Base-by-base conservation (phyloP, 2,888 invertebrate species). In the Omphaloscelis lunosa region DNA sequence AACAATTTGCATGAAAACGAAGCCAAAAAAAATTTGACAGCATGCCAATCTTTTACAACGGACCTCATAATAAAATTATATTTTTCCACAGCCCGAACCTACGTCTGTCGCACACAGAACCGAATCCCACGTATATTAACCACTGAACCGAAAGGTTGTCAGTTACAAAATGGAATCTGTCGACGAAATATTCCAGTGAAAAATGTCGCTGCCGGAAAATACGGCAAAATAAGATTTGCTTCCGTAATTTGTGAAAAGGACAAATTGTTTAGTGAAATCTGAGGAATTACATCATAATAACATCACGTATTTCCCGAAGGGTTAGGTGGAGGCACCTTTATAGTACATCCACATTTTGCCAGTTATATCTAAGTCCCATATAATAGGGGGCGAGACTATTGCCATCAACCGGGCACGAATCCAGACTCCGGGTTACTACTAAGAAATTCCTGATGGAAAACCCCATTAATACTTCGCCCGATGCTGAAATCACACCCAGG, bases 101-200 rank as follows among this genome's bases (percentile, higher is more conserved):
- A 75, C 83, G 72, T 78, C 85, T 85, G 91, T 90, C 91, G 84
- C 8, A 17, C 27, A 79, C 89, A 90, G 85, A 56, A 61, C 53
- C 76, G 29, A 74, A 86, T 85, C 93, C 93, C 90, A 93, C 93
- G 92, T 90, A 91, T 89, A 92, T 92, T 85, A 91, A 91, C 89
- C 84, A 86, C 74, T 87, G 90, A 87, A 84, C 90, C 92, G 90
- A 86, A 75, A 82, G 69, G 75, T 84, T 89, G 92, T 92, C 92
- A 92, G 72, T 75, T 61, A 72, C 92, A 91, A 84, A 86, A 86
- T 82, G 79, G 75, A 87, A 89, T 81, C 82, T 82, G 77, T 79
- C 74, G 72, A 84, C 79, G 72, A 83, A 83, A 80, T 80, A 76
- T 71, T 68, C 23, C 34, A 62, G 62, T 62, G 79, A 62, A 79